Base-by-base conservation (phyloP, 2,797 vertebrate genomes). In the Coregonus suidteri region DNA sequence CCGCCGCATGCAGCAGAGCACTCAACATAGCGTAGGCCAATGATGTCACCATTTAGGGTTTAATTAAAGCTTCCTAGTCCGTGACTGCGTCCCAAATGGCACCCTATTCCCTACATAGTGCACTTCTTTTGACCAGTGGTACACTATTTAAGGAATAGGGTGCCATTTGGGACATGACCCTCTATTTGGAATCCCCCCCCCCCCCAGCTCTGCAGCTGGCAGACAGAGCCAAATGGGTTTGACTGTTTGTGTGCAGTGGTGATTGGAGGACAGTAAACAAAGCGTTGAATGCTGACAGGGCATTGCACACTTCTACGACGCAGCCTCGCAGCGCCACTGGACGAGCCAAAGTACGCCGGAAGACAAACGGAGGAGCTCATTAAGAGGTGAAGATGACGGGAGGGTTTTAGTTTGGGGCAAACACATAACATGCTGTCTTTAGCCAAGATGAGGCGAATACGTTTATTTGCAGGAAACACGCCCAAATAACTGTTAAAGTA, bases 41-140 rank as follows among this genome's bases (percentile, higher is more conserved):
- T 82, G 82, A 84, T 75, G 79, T 85, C 77, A 79, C 15, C 31
- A 67, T 7, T 2, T 37, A 53, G 62, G 85, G 80, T 82, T 82
- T 81, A 81, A 85, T 85, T 84, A 83, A 54, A 83, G 77, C 1
- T 6, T 81, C 74, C 67, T 76, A 53, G 56, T 47, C 11, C 18
- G 0, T 56, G 2, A 3, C 16, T 13, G 5, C 15, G 15, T 56
- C 15, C 53, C 59, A 20, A 62, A 62, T n/a, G 18, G 4, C 54
- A 59, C 20, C 59, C n/a, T 11, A 62, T 62, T 20, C n/a, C 20
- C 59, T 25, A 16, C 20, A 25, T 20, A 20, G n/a, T 62, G 59
- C 59, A 62, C 59, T 25, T 7, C 20, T 20, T 25, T 62, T 6
- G 18, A 56, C 54, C 15, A 53, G 13, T 15, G 11, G 52, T 13